Conservation (phyloP, 2,113 vertebrate genomes). For the Jacana jacana region DNA sequence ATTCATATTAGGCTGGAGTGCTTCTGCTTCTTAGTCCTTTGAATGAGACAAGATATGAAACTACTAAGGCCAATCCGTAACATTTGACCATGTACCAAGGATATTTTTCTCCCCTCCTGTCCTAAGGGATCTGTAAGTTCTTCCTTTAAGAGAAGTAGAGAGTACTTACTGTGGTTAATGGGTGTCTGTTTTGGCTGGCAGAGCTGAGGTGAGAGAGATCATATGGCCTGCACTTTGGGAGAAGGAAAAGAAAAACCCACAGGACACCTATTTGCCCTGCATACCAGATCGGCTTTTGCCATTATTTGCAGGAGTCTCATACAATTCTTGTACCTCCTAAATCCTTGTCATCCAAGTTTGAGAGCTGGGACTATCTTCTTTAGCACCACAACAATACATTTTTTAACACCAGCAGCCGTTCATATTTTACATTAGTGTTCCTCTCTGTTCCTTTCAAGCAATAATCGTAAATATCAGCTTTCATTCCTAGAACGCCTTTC, state of each 20-base stretch:
- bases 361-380: conserved; percentile 18
- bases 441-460: conserved; percentile 43
- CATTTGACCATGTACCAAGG: background rate
- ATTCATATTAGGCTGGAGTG: background rate
- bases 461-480: conserved; percentile 66
- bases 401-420: conserved; percentile 51
- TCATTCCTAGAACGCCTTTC: conserved; percentile 52
- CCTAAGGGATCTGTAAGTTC: background rate
- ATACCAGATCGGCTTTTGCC: background rate
- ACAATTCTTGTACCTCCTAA: conserved; percentile 11
- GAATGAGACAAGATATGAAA: background rate
- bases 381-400: background rate
- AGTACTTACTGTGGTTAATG: background rate
- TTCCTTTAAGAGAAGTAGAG: background rate
- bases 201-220: background rate
- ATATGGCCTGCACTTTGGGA: background rate
- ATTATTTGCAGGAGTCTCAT: background rate
- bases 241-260: background rate
- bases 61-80: background rate
- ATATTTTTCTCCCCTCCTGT: background rate
- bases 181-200: background rate
- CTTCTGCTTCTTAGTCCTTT: background rate
- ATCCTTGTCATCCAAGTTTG: conserved; percentile 25
- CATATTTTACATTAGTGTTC: conserved; percentile 57
- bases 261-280: background rate